Evolutionary conservation across 1,140 invertebrate genomes (phyloP).

Genomic region (Drosophila orena): DNA sequence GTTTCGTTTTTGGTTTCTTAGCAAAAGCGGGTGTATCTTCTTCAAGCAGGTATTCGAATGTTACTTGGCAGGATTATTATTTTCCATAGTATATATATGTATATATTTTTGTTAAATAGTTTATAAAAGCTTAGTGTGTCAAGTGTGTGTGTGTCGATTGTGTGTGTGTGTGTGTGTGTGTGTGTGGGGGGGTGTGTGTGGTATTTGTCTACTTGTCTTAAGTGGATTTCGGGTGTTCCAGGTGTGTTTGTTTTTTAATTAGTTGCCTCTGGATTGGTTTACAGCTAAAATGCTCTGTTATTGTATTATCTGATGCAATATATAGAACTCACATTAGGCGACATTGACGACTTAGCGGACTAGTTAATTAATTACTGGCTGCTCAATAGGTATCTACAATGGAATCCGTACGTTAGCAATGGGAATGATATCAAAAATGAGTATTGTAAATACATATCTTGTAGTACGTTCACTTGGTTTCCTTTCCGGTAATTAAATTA

Average conservation of each 20-base stretch:
- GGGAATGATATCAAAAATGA: constrained; percentile 76
- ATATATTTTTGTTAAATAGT: constrained; percentile 77
- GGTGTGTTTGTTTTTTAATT: constrained; percentile 43
- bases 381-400: constrained; percentile 78
- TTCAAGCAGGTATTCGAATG: constrained; percentile 84
- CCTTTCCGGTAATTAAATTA: constrained; percentile 77
- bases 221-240: constrained; percentile 26
- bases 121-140: constrained; percentile 76
- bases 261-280: constrained; percentile 53
- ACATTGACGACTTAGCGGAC: constrained; percentile 79
- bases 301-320: constrained; percentile 61
- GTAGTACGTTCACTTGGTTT: constrained; percentile 36
- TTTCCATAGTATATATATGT: constrained; percentile 72
- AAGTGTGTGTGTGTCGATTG: constrained; percentile 22
- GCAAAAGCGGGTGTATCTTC: constrained; percentile 84
- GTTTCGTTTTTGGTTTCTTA: constrained; percentile 46
- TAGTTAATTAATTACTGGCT: constrained; percentile 66
- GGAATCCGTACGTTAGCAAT: constrained; percentile 54
- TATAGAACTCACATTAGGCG: constrained; percentile 80
- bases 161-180: constrained; percentile 6
- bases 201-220: constrained; percentile 9
- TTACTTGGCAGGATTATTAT: constrained; percentile 85
- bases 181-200: constrained; percentile 7
- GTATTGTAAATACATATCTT: constrained; percentile 58
- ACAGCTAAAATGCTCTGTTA: constrained; percentile 55